A percentile compares a stretch with the other conserved stretches of the same genome.
Conservation (phyloP, 2,113 vertebrate species). For the Alectura lathami region DNA sequence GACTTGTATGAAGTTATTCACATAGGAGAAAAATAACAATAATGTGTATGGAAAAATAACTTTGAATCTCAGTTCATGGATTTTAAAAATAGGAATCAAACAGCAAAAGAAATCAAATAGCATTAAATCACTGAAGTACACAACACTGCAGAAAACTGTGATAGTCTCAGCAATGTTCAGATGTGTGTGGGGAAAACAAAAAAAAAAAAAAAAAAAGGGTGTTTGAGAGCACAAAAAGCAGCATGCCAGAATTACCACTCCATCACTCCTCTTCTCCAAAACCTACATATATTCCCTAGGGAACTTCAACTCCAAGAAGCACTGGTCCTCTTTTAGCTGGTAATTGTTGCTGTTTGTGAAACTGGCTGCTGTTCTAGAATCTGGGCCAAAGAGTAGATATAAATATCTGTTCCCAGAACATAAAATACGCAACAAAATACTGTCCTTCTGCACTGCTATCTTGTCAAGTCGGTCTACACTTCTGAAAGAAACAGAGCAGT, state of each 20-base stretch:
- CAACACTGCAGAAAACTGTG: neutral
- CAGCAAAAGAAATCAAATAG: neutral
- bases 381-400: conserved; percentile 47
- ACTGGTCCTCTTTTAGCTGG: conserved; percentile 5
- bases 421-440: conserved; percentile 57
- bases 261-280: neutral
- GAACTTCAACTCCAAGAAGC: neutral
- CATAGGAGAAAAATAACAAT: neutral
- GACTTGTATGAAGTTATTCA: neutral
- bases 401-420: conserved; percentile 57
- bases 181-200: neutral
- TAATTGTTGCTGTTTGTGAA: conserved; percentile 40
- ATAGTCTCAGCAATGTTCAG: neutral
- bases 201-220: neutral
- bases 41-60: neutral
- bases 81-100: neutral
- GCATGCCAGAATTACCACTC: neutral
- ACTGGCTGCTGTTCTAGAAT: conserved; percentile 47
- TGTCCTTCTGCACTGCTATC: neutral
- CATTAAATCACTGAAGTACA: neutral
- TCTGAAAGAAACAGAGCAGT: neutral
- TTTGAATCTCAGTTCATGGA: neutral
- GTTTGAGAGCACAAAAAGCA: neutral
- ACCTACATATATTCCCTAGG: neutral
- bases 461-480: neutral